Evolutionary conservation across 2,113 vertebrate species (phyloP), one percentile per base, ranked within the genome.

Genomic region (Oenanthe melanoleuca): DNA sequence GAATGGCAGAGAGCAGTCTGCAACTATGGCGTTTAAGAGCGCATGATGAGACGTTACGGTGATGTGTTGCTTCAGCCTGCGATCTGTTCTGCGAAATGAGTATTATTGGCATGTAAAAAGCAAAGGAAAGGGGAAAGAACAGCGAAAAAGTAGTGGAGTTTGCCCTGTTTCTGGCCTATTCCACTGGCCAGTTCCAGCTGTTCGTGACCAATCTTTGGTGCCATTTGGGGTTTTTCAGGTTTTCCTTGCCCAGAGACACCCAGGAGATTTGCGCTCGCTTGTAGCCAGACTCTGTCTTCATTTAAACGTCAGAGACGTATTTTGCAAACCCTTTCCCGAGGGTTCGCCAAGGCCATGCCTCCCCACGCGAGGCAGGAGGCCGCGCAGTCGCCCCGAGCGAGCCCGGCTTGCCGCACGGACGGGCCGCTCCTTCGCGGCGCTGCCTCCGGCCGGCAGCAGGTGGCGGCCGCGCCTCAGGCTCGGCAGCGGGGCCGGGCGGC

Each of bases 21-120:
- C 1, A 15, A 31, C 47, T 31, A 9, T 5, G 5, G 9, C 0
- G 0, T 40, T 52, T 24, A 16, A 33, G n/a, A 49, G 77, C 45
- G 49, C 29, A 15, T 10, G 28, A 66, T 11, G 44, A 24, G 11
- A 12, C 19, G 22, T 42, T 19, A 26, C 12, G 40, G 74, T 55
- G 31, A 55, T 21, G 19, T 55, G 0, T 50, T 67, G 40, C 28
- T 67, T 59, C 42, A 34, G 29, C 52, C 55, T 49, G 47, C 19
- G 14, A 33, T 37, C 55, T 20, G 29, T 26, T n/a, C 44, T 56
- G 61, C 0, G 0, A 31, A 73, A 69, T 0, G 1, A 28, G 4
- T 40, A 21, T 34, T 52, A 59, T 11, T 66, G 50, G 37, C 42
- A 55, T 5, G 13, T 12, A 45, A 71, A 83, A 55, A 84, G 33